Base-by-base conservation (phyloP, 2,113 vertebrate species). In the Catagonus wagneri region DNA sequence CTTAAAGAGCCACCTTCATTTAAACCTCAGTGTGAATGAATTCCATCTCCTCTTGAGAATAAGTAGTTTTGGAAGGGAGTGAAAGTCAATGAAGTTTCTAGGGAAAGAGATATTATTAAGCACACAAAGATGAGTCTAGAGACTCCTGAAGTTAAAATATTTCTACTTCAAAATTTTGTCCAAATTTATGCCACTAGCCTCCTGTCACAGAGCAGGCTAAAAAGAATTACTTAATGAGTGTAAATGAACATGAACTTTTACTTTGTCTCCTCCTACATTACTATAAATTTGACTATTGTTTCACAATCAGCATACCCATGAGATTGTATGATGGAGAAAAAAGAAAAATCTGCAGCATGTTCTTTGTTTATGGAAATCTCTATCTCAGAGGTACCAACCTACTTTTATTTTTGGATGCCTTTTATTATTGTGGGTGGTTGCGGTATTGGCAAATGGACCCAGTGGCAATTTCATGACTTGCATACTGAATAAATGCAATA, bases 371-470 rank as follows among this genome's bases (percentile, higher is more conserved):
- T 86, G 44, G 56, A 96, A 94, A 71, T 92, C 19, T 76, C 71
- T 76, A 54, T 89, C 36, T 93, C 85, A 90, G 36, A 91, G 39
- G 50, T 56, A 85, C 3, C 85, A 83, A 88, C 7, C 85, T 76
- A 88, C 32, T 93, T 96, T 97, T 93, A 93, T 71, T 96, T 96
- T 74, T 66, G 65, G 83, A 94, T 93, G 34, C 4, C 81, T 94
- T 61, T 69, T 89, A 94, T 93, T 76, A 93, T 2, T 74, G 60
- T 61, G 19, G 19, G 25, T 39, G 36, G 54, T 39, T 86, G 54
- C 69, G 20, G 23, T 95, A 80, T 7, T n/a, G 66, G 58, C 39
- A 92, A 93, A 91, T 50, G 44, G 23, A 85, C 20, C 44, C 60
- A 75, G 17, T 75, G 36, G 71, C 60, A 92, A 97, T 52, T 83